Evolutionary conservation across 1,140 invertebrate species (phyloP), one percentile per base, ranked within the genome.

Genomic region (Anagrus nilaparvatae): DNA sequence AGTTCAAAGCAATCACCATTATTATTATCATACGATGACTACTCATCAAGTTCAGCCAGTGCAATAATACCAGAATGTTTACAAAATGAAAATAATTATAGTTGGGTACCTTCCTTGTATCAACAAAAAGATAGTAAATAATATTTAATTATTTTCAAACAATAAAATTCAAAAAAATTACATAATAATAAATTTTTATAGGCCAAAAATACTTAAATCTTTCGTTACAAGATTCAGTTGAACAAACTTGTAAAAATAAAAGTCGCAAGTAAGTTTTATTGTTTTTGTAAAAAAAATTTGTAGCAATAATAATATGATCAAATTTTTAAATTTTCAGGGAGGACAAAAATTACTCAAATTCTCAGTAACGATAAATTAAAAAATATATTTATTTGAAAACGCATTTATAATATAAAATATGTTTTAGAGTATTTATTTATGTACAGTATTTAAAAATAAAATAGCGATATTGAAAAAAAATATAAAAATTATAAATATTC

Each of bases 61-160:
- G 8, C 43, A 16, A 41, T 51, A 29, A 21, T 43, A 38, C 44
- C 47, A 5, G 53, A 60, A 17, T 49, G 41, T 43, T 54, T 59
- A 37, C 34, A 54, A 34, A 58, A 51, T 36, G 46, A 52, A 14
- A 62, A 54, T 18, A 61, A 56, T 53, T 60, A 58, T 12, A 63
- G 53, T 36, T 62, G 60, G 60, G 50, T 56, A 9, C 62, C 62
- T 2, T 51, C 54, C 27, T 49, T 55, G 14, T 63, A 60, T 53
- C 59, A 61, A 34, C 53, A 61, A 20, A 56, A 56, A 25, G 53
- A 61, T 17, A 45, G 61, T 61, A 49, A 52, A 40, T 49, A 24
- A 40, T 40, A 24, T 44, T 17, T 30, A 48, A 29, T 13, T 41
- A n/a, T 28, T 44, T 39, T 46, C 17, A 41, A 44, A 46, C 31